These are phyloP conservation scores for Notodonta dromedarius DNA, from an alignment of 2,888 invertebrate species.

Conservation along the genomic window DNA sequence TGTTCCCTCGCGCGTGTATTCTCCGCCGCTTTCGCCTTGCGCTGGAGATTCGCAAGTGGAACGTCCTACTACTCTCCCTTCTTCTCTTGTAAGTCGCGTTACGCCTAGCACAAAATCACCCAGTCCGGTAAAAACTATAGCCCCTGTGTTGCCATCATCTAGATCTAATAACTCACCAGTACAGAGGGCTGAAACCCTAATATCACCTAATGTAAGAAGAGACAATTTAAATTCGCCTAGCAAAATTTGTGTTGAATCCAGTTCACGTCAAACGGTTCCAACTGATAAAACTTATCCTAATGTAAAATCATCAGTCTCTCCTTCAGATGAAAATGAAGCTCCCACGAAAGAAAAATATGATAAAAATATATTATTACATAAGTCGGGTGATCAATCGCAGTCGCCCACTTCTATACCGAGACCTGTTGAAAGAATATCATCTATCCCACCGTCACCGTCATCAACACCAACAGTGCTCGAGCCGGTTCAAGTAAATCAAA, in stretches of 20 bases:
- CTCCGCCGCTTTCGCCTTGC: slow-evolving; percentile 82
- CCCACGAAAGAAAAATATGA: slow-evolving; percentile 44
- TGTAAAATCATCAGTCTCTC: slow-evolving; percentile 54
- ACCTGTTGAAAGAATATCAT: slow-evolving; percentile 55
- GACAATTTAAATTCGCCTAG: slow-evolving; percentile 58
- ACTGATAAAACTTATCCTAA: slow-evolving; percentile 53
- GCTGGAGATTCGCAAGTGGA: slow-evolving; percentile 83
- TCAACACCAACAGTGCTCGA: slow-evolving; percentile 42
- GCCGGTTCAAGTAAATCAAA: slow-evolving; percentile 49
- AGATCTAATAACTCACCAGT: slow-evolving; percentile 59
- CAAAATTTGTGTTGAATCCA: slow-evolving; percentile 47
- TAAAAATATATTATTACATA: slow-evolving; percentile 32
- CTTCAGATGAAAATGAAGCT: slow-evolving; percentile 52
- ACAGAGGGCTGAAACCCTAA: slow-evolving; percentile 54
- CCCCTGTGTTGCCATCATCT: slow-evolving; percentile 59
- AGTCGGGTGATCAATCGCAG: slow-evolving; percentile 46
- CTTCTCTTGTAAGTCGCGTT: slow-evolving; percentile 67
- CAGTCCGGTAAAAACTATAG: slow-evolving; percentile 73
- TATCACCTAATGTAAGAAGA: slow-evolving; percentile 54
- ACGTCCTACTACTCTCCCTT: slow-evolving; percentile 72
- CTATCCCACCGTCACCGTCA: slow-evolving; percentile 45
- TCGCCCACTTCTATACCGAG: slow-evolving; percentile 45
- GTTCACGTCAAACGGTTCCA: slow-evolving; percentile 38
- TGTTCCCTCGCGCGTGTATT: slow-evolving; percentile 76
- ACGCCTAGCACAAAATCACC: slow-evolving; percentile 68